Conservation (phyloP, 35 echinoderm and acorn worm genomes). For the Amphiura filiformis region DNA sequence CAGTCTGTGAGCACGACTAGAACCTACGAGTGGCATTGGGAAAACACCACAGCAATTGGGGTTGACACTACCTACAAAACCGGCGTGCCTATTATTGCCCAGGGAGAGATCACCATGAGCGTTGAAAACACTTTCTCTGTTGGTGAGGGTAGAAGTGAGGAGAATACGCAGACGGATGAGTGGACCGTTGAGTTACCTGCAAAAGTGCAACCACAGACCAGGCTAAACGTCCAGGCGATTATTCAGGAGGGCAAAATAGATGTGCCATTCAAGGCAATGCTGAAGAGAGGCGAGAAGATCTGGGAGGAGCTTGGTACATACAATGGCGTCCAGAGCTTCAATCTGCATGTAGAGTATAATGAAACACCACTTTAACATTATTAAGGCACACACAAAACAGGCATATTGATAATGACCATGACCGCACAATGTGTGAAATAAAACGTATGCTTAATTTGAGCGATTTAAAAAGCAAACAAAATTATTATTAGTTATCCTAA, state of each 20-base stretch:
- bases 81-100: too few relatives aligned
- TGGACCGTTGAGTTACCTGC: slow-evolving; percentile 18
- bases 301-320: slow-evolving; percentile 23
- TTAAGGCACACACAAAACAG: too few relatives aligned
- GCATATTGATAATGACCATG: too few relatives aligned
- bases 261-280: slow-evolving; percentile 12
- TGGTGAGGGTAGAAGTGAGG: background rate
- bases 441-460: too few relatives aligned
- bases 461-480: too few relatives aligned
- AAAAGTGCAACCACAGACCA: background rate
- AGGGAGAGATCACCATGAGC: too few relatives aligned
- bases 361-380: slow-evolving; percentile 15
- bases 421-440: too few relatives aligned
- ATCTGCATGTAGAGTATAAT: slow-evolving; percentile 13
- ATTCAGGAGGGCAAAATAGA: slow-evolving; percentile 33
- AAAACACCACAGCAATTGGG: too few relatives aligned
- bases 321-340: slow-evolving; percentile 20
- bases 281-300: slow-evolving; percentile 3
- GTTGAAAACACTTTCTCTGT: slow-evolving; percentile 11
- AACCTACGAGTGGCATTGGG: too few relatives aligned
- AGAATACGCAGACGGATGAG: slow-evolving; percentile 29
- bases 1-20: too few relatives aligned
- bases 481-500: too few relatives aligned
- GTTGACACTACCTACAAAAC: too few relatives aligned
- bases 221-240: background rate